Conservation (phyloP, 2,797 vertebrate genomes). For the Rhynchonycteris naso region DNA sequence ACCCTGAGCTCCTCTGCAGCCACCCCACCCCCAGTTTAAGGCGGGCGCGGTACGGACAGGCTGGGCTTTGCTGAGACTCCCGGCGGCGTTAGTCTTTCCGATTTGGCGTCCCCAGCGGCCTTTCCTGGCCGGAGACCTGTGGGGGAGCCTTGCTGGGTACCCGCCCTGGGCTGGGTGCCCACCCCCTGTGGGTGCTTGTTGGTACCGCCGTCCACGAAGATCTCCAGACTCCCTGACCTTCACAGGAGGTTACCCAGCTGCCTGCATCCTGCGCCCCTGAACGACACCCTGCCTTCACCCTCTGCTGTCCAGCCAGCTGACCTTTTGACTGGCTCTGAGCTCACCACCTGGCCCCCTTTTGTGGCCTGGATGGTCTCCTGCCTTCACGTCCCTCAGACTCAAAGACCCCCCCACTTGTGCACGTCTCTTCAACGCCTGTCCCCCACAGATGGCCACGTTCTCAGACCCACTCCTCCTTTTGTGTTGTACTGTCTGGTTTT, state of each 20-base stretch:
- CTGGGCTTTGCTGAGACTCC: neutral
- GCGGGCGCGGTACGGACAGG: accelerated
- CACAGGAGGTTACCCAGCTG: neutral
- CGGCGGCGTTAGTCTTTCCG: neutral
- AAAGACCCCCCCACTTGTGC: neutral
- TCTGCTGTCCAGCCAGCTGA: neutral
- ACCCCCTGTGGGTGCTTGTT: neutral
- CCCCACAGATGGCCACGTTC: neutral
- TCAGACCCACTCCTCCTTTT: no score
- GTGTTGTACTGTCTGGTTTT: neutral
- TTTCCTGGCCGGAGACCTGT: neutral
- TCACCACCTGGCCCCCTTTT: neutral
- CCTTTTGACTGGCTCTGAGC: neutral
- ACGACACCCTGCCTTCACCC: neutral
- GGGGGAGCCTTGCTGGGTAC: neutral
- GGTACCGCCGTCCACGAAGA: neutral
- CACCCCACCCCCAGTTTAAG: neutral
- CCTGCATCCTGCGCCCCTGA: neutral
- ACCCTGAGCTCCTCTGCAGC: neutral
- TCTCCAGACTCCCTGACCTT: neutral
- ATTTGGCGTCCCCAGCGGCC: neutral
- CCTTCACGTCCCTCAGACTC: accelerated
- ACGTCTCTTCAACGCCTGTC: neutral
- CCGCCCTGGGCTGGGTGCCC: neutral
- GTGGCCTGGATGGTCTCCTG: neutral